These are phyloP conservation scores for Bradynema listronoti DNA, from an alignment of 1,140 invertebrate species.

Conservation along the genomic window DNA sequence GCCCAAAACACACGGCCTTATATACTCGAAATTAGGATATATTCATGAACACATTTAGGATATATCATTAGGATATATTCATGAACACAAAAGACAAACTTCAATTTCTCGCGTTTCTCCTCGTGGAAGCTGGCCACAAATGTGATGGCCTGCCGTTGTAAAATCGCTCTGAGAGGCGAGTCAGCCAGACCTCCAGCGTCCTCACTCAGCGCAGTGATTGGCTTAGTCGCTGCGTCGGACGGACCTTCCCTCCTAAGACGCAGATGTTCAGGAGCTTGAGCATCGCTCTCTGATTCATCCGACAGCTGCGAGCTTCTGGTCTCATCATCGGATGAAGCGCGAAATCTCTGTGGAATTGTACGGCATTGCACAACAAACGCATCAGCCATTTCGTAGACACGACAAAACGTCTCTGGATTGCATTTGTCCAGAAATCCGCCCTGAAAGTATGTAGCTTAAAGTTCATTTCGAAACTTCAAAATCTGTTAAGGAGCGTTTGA, in stretches of 20 bases:
- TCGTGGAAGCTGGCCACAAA: slow-evolving; percentile 85
- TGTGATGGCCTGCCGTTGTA: slow-evolving; percentile 46
- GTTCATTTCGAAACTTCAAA: not conserved
- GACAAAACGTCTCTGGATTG: slow-evolving; percentile 14
- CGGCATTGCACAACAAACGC: slow-evolving; percentile 29
- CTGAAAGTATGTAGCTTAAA: slow-evolving; percentile 17
- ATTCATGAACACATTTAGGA: no score
- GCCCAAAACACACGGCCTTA: no score
- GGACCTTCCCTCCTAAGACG: no score
- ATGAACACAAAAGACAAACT: no score
- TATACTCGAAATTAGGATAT: no score
- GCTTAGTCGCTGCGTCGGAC: no score
- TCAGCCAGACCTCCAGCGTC: no score
- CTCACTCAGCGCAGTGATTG: no score
- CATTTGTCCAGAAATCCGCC: slow-evolving; percentile 33
- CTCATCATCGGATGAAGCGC: not conserved
- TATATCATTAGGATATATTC: no score
- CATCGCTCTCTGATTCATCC: no score
- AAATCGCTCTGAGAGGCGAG: slow-evolving; percentile 34
- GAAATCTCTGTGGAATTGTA: not conserved
- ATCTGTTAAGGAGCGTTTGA: not conserved
- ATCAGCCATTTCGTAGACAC: slow-evolving; percentile 22
- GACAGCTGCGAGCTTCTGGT: no score
- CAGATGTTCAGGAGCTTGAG: no score
- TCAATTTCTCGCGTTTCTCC: slow-evolving; percentile 76